These are phyloP conservation scores for Rhagoletis zephyria DNA, from an alignment of 1,140 invertebrate species.

Conservation along the genomic window DNA sequence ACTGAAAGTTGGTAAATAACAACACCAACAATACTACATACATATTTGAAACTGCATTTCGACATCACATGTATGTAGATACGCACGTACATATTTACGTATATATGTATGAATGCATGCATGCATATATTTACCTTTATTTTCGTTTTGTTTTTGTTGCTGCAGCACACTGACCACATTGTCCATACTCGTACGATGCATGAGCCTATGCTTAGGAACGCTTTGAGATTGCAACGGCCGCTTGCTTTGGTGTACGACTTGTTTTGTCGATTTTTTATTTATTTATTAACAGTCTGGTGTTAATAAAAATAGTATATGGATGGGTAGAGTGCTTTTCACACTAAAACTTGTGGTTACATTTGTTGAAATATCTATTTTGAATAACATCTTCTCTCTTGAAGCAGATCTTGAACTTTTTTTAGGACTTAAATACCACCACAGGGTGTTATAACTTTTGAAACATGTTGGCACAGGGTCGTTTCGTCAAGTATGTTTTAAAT, in stretches of 20 bases:
- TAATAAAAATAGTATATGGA: not conserved
- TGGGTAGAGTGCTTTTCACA: not conserved
- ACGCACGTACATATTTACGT: not conserved
- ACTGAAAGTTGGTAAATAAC: conserved; percentile 45
- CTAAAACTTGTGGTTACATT: not conserved
- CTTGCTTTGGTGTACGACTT: not conserved
- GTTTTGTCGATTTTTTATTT: not conserved
- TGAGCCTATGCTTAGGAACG: not conserved
- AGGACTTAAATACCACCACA: too few species aligned
- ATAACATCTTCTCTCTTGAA: too few species aligned
- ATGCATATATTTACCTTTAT: not conserved
- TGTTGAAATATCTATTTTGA: too few species aligned
- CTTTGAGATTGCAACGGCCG: not conserved
- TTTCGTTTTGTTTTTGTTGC: not conserved
- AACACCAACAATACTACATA: not conserved
- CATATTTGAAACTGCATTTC: not conserved
- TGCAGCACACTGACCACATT: not conserved
- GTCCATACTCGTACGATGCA: not conserved
- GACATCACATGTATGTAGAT: not conserved
- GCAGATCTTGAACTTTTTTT: too few species aligned
- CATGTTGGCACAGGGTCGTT: too few species aligned
- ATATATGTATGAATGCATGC: not conserved
- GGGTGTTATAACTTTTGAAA: too few species aligned
- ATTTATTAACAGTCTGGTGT: not conserved
- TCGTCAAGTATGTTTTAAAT: too few species aligned